Base-by-base conservation (phyloP, 2,113 vertebrate species). In the Tachysurus vachellii region DNA sequence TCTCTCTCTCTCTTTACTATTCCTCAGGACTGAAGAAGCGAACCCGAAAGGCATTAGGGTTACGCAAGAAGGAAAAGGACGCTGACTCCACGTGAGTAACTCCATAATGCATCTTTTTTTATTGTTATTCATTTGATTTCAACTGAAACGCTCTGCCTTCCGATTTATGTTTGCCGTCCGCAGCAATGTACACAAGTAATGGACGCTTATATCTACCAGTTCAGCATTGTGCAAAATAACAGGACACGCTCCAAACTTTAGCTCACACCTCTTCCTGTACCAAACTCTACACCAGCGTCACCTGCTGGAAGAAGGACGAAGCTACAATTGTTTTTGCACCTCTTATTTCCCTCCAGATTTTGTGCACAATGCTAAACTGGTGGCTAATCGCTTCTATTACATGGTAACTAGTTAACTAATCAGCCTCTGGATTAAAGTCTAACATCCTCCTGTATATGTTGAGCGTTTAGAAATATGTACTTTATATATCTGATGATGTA, bases 11-110 rank as follows among this genome's bases (percentile, higher is more conserved):
- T 86, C 16, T 14, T 36, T 36, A 36, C 47, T 79, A 68, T 70
- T 71, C 82, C 77, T 8, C 91, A 99, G 98, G 98, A 97, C 31
- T 99, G 96, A 99, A 99, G 96, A 99, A 99, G 89, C 97, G 97
- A 90, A 99, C 98, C 94, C 97, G 98, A 92, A 99, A 97, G 94
- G 98, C 96, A 86, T 97, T 99, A 93, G 97, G 97, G 83, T 97
- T 99, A 96, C 96, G 97, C 91, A 99, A 94, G 96, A 99, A 97
- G 96, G 98, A 99, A 89, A 99, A 96, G 95, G 97, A 99, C 87
- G 95, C 95, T 92, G 98, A 99, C 82, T 96, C 97, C 88, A 96
- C 97, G 98, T 99, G 91, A 94, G 98, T 95, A 75, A 23, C 17
- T 79, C 76, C 73, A 17, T 17, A 0, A 26, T 26, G 21, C 2